Percentiles rank a stretch among this genome's conserved stretches.
Conservation (phyloP, 2,797 vertebrate genomes). For the Protosalanx chinensis region DNA sequence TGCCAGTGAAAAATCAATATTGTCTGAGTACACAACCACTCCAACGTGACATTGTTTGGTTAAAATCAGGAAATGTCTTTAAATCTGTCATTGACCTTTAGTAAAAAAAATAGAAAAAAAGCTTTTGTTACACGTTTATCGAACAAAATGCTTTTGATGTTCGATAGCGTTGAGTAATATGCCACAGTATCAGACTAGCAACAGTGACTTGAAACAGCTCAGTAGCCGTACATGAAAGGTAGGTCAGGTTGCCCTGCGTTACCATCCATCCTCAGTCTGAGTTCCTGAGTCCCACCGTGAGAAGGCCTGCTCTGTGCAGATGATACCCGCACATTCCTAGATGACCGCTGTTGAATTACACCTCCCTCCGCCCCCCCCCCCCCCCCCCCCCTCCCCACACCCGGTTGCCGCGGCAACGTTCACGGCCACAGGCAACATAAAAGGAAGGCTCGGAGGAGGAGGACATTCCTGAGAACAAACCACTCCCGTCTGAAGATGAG, state of each 20-base stretch:
- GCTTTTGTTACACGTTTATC: background rate
- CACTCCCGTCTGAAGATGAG: background rate
- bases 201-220: background rate
- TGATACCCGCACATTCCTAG: background rate
- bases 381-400: too few species aligned
- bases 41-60: background rate
- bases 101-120: background rate
- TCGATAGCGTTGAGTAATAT: too few species aligned
- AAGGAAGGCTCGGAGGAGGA: slow-evolving; percentile 1
- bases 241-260: background rate
- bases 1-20: background rate
- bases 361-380: background rate
- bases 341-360: background rate
- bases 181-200: background rate
- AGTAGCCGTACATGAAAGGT: background rate
- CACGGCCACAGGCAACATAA: slow-evolving; percentile 4
- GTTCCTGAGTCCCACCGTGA: background rate
- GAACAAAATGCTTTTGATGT: background rate
- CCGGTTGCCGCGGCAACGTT: slow-evolving; percentile 11
- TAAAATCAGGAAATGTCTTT: background rate
- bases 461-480: slow-evolving; percentile 22
- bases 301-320: background rate
- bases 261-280: background rate
- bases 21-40: background rate
- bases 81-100: background rate